phyloP scores from a whole-genome alignment of 2,888 invertebrate genomes.

The Harpalus rubripes region DNA sequence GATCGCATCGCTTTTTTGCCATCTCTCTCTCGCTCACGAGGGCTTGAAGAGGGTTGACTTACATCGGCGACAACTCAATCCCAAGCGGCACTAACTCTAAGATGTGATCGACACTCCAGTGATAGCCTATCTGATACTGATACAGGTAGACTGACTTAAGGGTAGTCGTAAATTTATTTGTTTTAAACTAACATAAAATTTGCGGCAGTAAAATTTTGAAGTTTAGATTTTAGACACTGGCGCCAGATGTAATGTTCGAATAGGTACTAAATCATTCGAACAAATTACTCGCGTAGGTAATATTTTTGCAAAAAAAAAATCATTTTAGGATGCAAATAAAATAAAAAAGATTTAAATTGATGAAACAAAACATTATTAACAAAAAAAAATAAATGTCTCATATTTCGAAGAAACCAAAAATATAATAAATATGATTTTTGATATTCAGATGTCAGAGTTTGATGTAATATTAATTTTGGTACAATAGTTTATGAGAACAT shows the following conservation, averaged over 20 bases:
- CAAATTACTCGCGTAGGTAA: background rate
- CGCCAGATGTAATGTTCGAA: background rate
- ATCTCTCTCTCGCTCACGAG: background rate
- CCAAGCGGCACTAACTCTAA: slow-evolving; percentile 42
- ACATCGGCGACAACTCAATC: slow-evolving; percentile 51
- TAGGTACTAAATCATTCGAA: background rate
- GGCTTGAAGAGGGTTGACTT: slow-evolving; percentile 58
- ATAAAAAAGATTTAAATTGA: no score
- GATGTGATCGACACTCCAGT: slow-evolving; percentile 51
- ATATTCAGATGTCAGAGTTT: no score
- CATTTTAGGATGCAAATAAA: no score
- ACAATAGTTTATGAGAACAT: no score
- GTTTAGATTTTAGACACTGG: background rate
- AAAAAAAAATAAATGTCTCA: no score
- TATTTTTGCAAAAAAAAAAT: background rate
- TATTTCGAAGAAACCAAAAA: no score
- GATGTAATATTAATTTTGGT: no score
- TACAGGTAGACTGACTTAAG: slow-evolving; percentile 37
- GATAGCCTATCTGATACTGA: slow-evolving; percentile 59
- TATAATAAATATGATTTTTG: no score
- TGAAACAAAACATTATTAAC: no score
- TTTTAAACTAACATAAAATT: slow-evolving; percentile 49
- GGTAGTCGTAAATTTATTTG: slow-evolving; percentile 53
- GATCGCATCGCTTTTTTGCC: background rate
- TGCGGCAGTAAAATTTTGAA: slow-evolving; percentile 34